These are phyloP conservation scores for Chalcis sispes DNA, from an alignment of 2,888 invertebrate species.

Conservation along the genomic window DNA sequence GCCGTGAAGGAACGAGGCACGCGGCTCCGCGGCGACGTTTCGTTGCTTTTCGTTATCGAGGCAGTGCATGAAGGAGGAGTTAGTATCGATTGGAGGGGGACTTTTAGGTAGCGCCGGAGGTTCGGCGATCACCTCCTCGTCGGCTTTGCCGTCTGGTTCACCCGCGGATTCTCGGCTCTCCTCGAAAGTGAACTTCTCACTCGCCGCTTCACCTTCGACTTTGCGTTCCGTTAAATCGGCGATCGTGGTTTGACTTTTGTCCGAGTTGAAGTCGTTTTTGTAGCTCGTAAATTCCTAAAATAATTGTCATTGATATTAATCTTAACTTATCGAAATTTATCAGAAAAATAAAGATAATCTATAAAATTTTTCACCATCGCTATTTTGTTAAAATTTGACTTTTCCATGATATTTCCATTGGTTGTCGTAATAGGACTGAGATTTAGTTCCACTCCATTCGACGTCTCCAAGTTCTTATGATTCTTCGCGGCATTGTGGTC, in stretches of 20 bases:
- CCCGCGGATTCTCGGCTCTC: conserved; percentile 88
- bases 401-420: neutral
- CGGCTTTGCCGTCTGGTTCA: conserved; percentile 91
- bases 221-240: conserved; percentile 61
- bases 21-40: conserved; percentile 77
- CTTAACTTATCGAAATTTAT: too few relatives aligned
- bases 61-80: conserved; percentile 23
- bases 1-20: conserved; percentile 86
- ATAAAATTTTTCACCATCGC: too few relatives aligned
- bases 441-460: conserved; percentile 62
- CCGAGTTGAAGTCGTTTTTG: conserved; percentile 29
- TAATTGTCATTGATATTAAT: too few relatives aligned
- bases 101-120: conserved; percentile 84
- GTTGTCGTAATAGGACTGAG: conserved; percentile 71
- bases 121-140: conserved; percentile 84
- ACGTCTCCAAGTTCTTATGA: conserved; percentile 54
- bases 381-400: conserved; percentile 54
- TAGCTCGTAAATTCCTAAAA: conserved; percentile 32
- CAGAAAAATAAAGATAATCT: too few relatives aligned
- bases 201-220: conserved; percentile 65
- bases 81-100: conserved; percentile 80
- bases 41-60: neutral
- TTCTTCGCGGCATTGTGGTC: conserved; percentile 54
- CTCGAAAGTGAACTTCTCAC: conserved; percentile 70
- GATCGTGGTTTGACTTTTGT: neutral